Conservation (phyloP, 1,140 invertebrate species). For the Tetraneura akinire region DNA sequence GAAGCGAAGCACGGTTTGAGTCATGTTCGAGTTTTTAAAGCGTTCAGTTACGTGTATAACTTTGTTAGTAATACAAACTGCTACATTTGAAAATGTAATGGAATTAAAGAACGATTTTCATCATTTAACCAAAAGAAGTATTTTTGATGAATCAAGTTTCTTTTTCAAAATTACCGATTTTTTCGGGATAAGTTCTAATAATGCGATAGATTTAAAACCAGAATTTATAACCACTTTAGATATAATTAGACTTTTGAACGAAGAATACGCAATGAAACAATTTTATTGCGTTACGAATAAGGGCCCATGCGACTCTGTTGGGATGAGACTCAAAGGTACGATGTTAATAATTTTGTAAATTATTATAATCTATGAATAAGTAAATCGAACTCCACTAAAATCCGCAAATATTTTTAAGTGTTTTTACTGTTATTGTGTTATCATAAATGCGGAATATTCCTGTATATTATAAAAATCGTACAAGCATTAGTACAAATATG, state of each 20-base stretch:
- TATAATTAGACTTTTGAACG: background rate
- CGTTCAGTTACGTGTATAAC: background rate
- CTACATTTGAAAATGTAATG: background rate
- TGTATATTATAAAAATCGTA: no score
- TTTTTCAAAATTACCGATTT: background rate
- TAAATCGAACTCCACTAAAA: no score
- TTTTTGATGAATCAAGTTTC: background rate
- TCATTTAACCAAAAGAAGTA: background rate
- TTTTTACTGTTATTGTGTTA: no score
- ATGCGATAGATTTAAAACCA: background rate
- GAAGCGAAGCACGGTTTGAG: background rate
- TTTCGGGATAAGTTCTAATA: background rate
- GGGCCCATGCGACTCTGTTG: background rate
- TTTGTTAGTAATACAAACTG: background rate
- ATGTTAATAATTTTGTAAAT: no score
- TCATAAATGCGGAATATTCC: no score
- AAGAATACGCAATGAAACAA: background rate
- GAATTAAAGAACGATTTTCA: no score
- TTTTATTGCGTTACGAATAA: background rate
- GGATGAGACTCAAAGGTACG: slow-evolving; percentile 10
- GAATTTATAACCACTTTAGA: slow-evolving; percentile 5
- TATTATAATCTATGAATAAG: no score
- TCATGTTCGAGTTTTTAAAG: background rate
- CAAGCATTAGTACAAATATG: no score
- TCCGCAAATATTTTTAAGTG: no score